phyloP scores from a whole-genome alignment of 2,888 invertebrate species.

The Limnephilus marmoratus region DNA sequence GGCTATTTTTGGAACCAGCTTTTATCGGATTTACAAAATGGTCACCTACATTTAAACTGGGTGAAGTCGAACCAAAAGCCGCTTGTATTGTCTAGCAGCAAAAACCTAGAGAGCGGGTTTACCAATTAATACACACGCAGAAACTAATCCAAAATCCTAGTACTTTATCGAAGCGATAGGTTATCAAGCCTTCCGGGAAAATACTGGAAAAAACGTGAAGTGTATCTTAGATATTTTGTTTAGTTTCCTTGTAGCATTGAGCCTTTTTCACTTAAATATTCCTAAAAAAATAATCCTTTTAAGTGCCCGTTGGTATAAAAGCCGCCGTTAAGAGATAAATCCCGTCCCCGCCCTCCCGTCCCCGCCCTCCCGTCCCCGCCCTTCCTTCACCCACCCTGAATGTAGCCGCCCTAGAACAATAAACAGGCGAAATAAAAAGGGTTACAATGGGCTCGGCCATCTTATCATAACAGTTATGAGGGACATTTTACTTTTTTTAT shows the following conservation, averaged over 20 bases:
- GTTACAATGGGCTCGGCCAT: conserved; percentile 41
- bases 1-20: no score
- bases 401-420: conserved; percentile 48
- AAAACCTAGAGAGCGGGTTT: no score
- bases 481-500: conserved; percentile 53
- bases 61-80: no score
- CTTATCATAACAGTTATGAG: conserved; percentile 58
- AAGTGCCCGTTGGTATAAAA: conserved; percentile 56
- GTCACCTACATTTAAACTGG: no score
- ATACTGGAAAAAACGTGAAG: background rate
- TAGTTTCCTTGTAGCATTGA: conserved; percentile 14
- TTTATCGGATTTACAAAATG: no score
- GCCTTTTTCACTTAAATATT: conserved; percentile 55
- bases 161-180: background rate
- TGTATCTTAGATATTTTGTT: background rate
- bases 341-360: conserved; percentile 26
- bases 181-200: background rate
- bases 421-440: conserved; percentile 54
- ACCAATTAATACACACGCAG: background rate
- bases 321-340: conserved; percentile 58
- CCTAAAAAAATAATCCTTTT: conserved; percentile 62
- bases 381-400: background rate
- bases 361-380: background rate
- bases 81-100: no score
- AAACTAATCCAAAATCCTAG: background rate